A percentile compares a stretch with the other conserved stretches of the same genome.
Conservation (phyloP, 92 coral and sea anemone species). For the Porites lobata region DNA sequence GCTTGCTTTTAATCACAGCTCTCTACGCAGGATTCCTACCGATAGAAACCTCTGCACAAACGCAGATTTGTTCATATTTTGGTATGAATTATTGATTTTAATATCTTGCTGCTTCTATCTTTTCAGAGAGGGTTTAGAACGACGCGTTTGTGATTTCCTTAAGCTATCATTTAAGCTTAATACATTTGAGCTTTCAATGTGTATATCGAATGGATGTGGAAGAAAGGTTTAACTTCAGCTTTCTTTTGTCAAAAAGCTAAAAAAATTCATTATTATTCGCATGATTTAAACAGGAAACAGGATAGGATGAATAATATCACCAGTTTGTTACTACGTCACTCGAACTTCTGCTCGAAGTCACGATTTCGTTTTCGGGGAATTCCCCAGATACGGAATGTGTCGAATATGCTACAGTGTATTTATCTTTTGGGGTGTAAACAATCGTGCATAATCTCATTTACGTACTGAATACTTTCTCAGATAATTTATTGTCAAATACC, state of each 20-base stretch:
- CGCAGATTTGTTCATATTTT: slow-evolving; percentile 36
- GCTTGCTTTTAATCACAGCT: not conserved
- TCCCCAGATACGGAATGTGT: not conserved
- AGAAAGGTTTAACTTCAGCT: too few relatives aligned
- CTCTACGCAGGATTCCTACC: not conserved
- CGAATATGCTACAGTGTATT: not conserved
- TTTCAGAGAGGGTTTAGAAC: not conserved
- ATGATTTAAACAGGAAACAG: too few relatives aligned
- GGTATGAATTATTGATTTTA: slow-evolving; percentile 16
- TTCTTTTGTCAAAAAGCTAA: not conserved
- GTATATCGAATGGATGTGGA: too few relatives aligned
- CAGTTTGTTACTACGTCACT: too few relatives aligned
- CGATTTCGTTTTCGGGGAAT: not conserved
- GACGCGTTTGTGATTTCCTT: not conserved
- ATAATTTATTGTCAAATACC: too few relatives aligned
- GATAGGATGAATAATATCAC: not conserved
- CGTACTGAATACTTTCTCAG: too few relatives aligned
- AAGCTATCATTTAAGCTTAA: too few relatives aligned
- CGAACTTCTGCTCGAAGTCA: slow-evolving; percentile 4
- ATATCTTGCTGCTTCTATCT: not conserved
- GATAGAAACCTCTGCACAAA: not conserved
- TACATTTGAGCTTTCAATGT: too few relatives aligned
- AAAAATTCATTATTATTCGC: not conserved
- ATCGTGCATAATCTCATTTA: not conserved
- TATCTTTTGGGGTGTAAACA: not conserved